Conservation (phyloP, 2,113 vertebrate genomes). For the Thoracochromis brauschi region DNA sequence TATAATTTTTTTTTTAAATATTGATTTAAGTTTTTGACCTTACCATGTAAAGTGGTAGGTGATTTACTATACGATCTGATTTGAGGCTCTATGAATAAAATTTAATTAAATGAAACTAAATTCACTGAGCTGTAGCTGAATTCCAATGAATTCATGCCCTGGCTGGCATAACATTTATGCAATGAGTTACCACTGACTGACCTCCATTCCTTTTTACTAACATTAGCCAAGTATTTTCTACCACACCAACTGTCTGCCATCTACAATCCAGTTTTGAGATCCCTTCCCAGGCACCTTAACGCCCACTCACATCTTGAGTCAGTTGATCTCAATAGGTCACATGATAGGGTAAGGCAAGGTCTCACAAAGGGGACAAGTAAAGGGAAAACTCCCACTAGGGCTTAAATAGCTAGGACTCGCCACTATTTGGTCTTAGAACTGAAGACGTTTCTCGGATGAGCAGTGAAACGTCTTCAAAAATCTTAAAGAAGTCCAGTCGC, state of each 20-base stretch:
- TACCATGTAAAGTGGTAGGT: neutral
- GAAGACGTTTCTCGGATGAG: neutral
- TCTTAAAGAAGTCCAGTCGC: neutral
- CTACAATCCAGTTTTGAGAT: neutral
- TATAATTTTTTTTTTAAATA: rapidly evolving
- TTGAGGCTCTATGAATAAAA: neutral
- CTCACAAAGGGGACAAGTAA: rapidly evolving
- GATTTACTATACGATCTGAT: neutral
- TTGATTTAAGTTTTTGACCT: neutral
- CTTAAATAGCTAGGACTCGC: neutral
- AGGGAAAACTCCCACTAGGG: neutral
- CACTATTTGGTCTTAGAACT: neutral
- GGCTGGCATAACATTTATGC: neutral
- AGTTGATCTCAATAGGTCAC: neutral
- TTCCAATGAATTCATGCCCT: neutral
- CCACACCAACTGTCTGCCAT: neutral
- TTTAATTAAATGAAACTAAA: neutral
- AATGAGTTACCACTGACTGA: neutral
- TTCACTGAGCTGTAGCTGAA: neutral
- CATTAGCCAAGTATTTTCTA: neutral
- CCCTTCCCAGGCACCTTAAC: neutral
- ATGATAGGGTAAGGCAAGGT: neutral
- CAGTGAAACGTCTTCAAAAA: neutral
- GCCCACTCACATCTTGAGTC: neutral
- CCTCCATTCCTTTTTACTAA: neutral